phyloP scores from a whole-genome alignment of 23 tunicate species.

The Clavelina lepadiformis region DNA sequence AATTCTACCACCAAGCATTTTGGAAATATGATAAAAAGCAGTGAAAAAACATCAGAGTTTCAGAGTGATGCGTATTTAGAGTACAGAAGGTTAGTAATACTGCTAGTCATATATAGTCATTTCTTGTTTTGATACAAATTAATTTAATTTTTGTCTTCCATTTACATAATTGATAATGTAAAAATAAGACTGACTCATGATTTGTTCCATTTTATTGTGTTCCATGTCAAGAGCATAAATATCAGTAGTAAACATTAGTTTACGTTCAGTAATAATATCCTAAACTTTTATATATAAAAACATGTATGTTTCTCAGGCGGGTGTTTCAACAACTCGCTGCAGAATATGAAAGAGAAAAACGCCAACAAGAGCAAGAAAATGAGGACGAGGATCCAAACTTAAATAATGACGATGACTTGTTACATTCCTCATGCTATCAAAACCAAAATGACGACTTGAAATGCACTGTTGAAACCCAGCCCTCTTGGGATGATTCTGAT shows the following conservation, averaged over 20 bases:
- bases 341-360: constrained; percentile 41
- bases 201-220: no score
- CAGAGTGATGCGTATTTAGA: constrained; percentile 61
- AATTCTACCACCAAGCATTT: no score
- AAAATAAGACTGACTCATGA: not conserved
- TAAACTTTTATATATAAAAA: no score
- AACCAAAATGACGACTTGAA: constrained; percentile 1
- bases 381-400: not conserved
- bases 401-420: not conserved
- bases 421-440: not conserved
- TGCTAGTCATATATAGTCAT: not conserved
- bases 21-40: no score
- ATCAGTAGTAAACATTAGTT: no score
- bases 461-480: constrained; percentile 18
- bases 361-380: not conserved
- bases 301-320: constrained; percentile 18
- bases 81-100: constrained; percentile 44
- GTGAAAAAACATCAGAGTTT: constrained; percentile 38
- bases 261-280: not conserved
- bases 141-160: not conserved
- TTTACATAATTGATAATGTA: not conserved
- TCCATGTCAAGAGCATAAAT: no score
- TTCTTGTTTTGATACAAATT: not conserved
- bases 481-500: constrained; percentile 83
- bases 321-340: constrained; percentile 73